Evolutionary conservation across 2,888 invertebrate genomes (phyloP), one percentile per base, ranked within the genome.

Genomic region (Matsumyia berberina): DNA sequence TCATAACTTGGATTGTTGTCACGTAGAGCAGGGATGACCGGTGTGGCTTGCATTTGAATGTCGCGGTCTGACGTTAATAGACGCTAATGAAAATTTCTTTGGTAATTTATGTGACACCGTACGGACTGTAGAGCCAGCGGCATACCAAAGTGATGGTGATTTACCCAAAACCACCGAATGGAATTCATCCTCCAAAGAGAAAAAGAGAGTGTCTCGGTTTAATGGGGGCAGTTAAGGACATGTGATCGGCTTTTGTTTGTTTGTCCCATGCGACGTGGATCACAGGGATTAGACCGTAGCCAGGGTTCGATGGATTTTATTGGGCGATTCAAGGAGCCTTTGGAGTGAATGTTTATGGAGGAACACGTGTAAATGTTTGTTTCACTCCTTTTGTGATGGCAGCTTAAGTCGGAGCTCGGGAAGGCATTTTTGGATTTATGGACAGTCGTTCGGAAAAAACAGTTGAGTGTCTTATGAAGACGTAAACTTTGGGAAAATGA

Each of bases 21-120:
- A 80, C 83, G 83, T 83, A 83, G 42, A 46, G 2, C 64, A 39
- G 42, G 67, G 33, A 58, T 80, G 74, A 64, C 66, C 64, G 66
- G 51, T 80, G 79, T 85, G 85, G 74, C 69, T 51, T 80, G 85
- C 85, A 85, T 85, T 85, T 80, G 85, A 85, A 85, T 85, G 74
- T 46, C 70, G 55, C 69, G 24, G 66, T 80, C 85, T 85, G 85
- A 85, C 85, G 80, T 80, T 85, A 85, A 85, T 85, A 85, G 80
- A 80, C 70, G 80, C 80, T 85, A 85, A 85, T 80, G 85, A 85
- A 85, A 74, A 73, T 85, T 69, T 85, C 69, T 70, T 67, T 31
- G 17, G 51, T 64, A 70, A 85, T 85, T 85, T 85, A 85, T 85
- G 74, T 51, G 85, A 70, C 80, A 85, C 66, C 46, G 69, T 51